A percentile compares a stretch with the other conserved stretches of the same genome.
Conservation (phyloP, 2,797 vertebrate species). For the Sylvilagus floridanus region DNA sequence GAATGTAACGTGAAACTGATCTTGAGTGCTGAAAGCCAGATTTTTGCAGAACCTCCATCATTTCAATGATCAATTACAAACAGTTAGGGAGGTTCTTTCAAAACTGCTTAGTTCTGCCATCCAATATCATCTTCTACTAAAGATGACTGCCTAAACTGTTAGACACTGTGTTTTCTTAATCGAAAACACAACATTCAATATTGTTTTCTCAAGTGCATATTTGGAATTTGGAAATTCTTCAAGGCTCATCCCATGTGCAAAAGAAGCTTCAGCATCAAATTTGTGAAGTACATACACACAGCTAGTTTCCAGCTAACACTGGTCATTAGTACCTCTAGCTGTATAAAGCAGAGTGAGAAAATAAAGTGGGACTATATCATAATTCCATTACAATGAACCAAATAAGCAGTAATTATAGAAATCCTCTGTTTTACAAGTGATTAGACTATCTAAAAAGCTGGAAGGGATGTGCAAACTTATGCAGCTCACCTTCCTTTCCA, state of each 20-base stretch:
- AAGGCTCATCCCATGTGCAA: slow-evolving; percentile 63
- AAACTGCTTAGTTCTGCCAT: slow-evolving; percentile 74
- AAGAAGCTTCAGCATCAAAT: slow-evolving; percentile 63
- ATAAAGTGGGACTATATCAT: neutral
- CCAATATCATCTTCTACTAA: slow-evolving; percentile 70
- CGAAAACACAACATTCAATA: slow-evolving; percentile 76
- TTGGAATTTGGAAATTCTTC: slow-evolving; percentile 79
- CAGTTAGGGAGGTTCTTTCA: slow-evolving; percentile 47
- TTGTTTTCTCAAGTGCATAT: slow-evolving; percentile 61
- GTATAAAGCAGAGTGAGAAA: slow-evolving; percentile 35
- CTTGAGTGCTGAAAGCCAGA: slow-evolving; percentile 69
- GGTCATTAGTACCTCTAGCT: neutral
- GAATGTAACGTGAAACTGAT: slow-evolving; percentile 59
- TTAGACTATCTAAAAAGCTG: slow-evolving; percentile 55
- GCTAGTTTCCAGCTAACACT: slow-evolving; percentile 10
- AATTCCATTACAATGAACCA: slow-evolving; percentile 49
- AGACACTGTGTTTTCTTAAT: slow-evolving; percentile 61
- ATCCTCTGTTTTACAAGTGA: slow-evolving; percentile 10
- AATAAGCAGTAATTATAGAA: slow-evolving; percentile 61
- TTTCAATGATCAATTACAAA: slow-evolving; percentile 55
- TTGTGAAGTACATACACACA: neutral
- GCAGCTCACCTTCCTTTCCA: slow-evolving; percentile 52
- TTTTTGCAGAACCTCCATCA: slow-evolving; percentile 56
- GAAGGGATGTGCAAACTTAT: slow-evolving; percentile 35
- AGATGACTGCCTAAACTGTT: slow-evolving; percentile 68